Base-by-base conservation (phyloP, 2,888 invertebrate genomes). In the Elmis aenea region DNA sequence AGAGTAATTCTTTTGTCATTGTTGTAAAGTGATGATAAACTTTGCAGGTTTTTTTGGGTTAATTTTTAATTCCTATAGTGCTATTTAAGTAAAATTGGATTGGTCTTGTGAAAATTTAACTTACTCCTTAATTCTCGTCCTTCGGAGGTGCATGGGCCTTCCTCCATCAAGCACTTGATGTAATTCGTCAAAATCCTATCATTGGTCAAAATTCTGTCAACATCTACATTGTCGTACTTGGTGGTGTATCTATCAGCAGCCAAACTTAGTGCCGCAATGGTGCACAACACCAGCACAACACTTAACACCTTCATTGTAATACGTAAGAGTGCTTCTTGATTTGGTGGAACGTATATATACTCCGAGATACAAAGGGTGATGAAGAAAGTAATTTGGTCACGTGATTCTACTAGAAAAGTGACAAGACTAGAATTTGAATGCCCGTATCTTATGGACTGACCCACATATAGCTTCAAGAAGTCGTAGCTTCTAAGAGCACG, bases 81-180 rank as follows among this genome's bases (percentile, higher is more conserved):
- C n/a, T n/a, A n/a, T n/a, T n/a, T n/a, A n/a, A n/a, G n/a, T n/a
- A n/a, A n/a, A n/a, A n/a, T n/a, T n/a, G n/a, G n/a, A n/a, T n/a
- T n/a, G n/a, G n/a, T n/a, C n/a, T n/a, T n/a, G 13, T n/a, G 8
- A 26, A 3, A 28, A 11, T 24, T 28, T 21, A 43, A 68, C 77
- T 76, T 58, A 78, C 79, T 73, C 61, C 73, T 77, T 15, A 79
- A 60, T 59, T 77, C 77, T 23, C 74, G 68, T 28, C 75, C 77
- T 52, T 77, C 78, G 1, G 73, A 59, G 0, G 77, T 76, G 55
- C 79, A 79, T 2, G 72, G 66, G 5, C 76, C 77, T 48, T 76
- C 71, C 3, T 76, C 78, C 65, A 78, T 65, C 57, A 79, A 58
- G 51, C 79, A 80, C 50, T 73, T 74, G 48, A 79, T 73, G 56